Conservation (phyloP, 2,888 invertebrate genomes). For the Eubasilissa splendida region DNA sequence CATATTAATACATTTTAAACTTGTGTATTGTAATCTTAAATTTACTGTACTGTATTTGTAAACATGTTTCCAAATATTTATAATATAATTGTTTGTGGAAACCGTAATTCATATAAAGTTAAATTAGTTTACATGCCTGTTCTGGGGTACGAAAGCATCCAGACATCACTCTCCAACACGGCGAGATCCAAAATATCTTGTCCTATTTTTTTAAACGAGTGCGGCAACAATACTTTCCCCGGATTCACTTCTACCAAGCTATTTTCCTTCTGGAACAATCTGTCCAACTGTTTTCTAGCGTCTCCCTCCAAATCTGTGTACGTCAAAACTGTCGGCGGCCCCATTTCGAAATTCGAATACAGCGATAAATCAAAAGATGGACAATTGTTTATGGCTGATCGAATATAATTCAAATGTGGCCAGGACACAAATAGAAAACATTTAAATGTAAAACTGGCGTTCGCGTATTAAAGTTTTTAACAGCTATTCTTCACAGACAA, state of each 20-base stretch:
- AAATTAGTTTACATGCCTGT: conserved; percentile 76
- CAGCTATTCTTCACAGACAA: neutral
- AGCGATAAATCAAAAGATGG: neutral
- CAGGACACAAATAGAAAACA: neutral
- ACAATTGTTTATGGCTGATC: neutral
- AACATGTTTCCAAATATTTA: too few relatives aligned
- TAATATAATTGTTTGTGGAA: too few relatives aligned
- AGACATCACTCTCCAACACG: conserved; percentile 83
- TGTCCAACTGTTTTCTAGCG: conserved; percentile 75
- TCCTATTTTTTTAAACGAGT: conserved; percentile 78
- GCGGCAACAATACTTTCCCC: conserved; percentile 79
- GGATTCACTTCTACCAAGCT: conserved; percentile 83
- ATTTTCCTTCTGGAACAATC: conserved; percentile 78
- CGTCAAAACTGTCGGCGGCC: conserved; percentile 65
- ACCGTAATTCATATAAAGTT: too few relatives aligned
- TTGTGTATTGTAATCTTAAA: too few relatives aligned
- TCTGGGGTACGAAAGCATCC: conserved; percentile 91
- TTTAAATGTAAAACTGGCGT: too few relatives aligned
- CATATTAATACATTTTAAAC: too few relatives aligned
- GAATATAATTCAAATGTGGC: neutral
- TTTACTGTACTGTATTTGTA: too few relatives aligned
- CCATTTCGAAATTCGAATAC: conserved; percentile 63
- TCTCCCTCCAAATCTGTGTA: conserved; percentile 77
- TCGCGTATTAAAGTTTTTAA: neutral
- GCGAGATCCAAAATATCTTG: conserved; percentile 81